Base-by-base conservation (phyloP, 1,140 invertebrate species). In the Philaenus spumarius region DNA sequence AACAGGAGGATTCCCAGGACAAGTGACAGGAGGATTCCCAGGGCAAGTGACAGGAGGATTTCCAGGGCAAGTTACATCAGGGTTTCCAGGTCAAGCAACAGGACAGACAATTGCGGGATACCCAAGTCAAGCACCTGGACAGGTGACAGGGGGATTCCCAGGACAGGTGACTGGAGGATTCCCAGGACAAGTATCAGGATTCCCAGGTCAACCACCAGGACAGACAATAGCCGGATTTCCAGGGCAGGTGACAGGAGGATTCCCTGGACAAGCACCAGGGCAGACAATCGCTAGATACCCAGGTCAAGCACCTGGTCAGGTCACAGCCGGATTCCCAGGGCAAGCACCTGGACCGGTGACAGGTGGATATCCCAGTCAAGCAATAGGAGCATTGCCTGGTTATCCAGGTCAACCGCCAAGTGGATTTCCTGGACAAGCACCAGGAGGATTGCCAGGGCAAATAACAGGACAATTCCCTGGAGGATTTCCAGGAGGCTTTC, bases 101-200 rank as follows among this genome's bases (percentile, higher is more conserved):
- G 53, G n/a, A 56, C n/a, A n/a, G n/a, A n/a, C n/a, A n/a, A n/a
- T n/a, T n/a, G n/a, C n/a, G n/a, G 24, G 37, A 37, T 14, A 12
- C 37, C 34, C 59, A 17, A 56, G 50, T 42, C 50, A 43, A 26
- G 47, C 30, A 22, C 58, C 62, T 24, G 62, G 63, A 47, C 62
- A 37, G 60, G 26, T 30, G 9, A 30, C 26, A 30, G 26, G 26
- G 9, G 26, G 55, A 53, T 30, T 20, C 0, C 52, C 43, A 50
- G 50, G 2, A 17, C 57, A 15, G 15, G 51, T 34, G 20, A 11
- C 43, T 24, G 46, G 6, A 24, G 51, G n/a, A 30, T 30, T 4
- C 9, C 50, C 58, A 30, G 55, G 62, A 23, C 34, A 50, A 51
- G 30, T 43, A 37, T 2, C 9, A 45, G 35, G 35, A 43, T 2